phyloP scores from a whole-genome alignment of 2,797 vertebrate species.

The Orestias chungarensis region DNA sequence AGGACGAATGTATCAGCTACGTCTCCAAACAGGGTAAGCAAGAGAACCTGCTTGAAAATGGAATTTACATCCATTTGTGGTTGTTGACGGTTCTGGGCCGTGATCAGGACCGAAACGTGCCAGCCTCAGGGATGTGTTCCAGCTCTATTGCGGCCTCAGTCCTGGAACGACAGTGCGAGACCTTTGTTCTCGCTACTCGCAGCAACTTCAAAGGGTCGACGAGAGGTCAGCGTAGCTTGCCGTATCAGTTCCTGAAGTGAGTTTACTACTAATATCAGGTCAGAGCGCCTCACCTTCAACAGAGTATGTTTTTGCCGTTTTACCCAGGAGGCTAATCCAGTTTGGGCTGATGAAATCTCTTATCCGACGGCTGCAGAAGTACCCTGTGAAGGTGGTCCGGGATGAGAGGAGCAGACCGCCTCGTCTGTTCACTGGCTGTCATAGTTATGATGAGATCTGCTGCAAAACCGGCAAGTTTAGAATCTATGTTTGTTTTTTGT shows the following conservation, averaged over 20 bases:
- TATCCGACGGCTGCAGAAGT: constrained; percentile 95
- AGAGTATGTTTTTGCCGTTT: background rate
- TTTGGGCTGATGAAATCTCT: constrained; percentile 96
- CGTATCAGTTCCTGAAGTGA: constrained; percentile 30
- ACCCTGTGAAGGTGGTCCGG: constrained; percentile 89
- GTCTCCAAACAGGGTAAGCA: constrained; percentile 91
- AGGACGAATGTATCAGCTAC: constrained; percentile 93
- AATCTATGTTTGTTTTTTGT: background rate
- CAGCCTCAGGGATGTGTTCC: constrained; percentile 93
- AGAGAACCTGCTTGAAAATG: background rate
- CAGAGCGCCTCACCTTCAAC: constrained; percentile 5
- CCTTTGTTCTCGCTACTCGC: constrained; percentile 92
- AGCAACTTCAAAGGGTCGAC: constrained; percentile 93
- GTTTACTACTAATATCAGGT: constrained; percentile 5
- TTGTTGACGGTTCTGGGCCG: background rate
- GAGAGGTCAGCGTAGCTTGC: constrained; percentile 82
- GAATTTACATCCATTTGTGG: background rate
- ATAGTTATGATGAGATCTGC: constrained; percentile 99
- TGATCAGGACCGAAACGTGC: constrained; percentile 89
- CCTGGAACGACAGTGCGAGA: constrained; percentile 96
- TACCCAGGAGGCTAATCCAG: constrained; percentile 90
- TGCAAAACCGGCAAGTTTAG: constrained; percentile 91
- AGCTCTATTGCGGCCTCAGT: constrained; percentile 95
- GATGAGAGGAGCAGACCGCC: constrained; percentile 90
- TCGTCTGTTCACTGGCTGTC: constrained; percentile 93